Percentiles rank a stretch among this genome's conserved stretches.
These are phyloP conservation scores for Scomber japonicus DNA, from an alignment of 2,113 vertebrate genomes.

Conservation along the genomic window DNA sequence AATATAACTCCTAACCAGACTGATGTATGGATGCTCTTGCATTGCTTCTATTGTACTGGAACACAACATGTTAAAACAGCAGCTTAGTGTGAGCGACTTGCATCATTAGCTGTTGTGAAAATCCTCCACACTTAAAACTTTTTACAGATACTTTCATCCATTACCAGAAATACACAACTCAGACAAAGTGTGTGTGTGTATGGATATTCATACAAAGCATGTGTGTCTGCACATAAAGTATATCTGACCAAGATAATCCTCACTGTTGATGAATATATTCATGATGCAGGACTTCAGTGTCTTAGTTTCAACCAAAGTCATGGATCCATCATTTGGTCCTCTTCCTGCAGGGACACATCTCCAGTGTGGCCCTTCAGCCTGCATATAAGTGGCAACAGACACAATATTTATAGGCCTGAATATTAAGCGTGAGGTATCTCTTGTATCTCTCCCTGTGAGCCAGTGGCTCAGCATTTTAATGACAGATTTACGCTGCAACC, in stretches of 20 bases:
- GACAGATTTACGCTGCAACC: conserved; percentile 67
- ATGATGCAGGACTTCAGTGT: neutral
- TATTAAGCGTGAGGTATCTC: conserved; percentile 60
- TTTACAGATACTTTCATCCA: neutral
- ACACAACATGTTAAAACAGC: neutral
- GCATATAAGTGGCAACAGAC: conserved; percentile 27
- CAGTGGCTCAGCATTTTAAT: conserved; percentile 69
- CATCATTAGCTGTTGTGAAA: conserved; percentile 12
- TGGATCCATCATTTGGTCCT: conserved; percentile 3
- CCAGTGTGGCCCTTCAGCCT: conserved; percentile 12
- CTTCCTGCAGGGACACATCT: conserved; percentile 11
- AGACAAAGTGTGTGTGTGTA: neutral
- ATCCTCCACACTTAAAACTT: neutral
- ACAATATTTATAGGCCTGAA: conserved; percentile 60
- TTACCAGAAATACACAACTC: neutral
- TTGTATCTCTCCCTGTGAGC: conserved; percentile 29
- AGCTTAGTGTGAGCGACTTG: neutral
- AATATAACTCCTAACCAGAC: too few species aligned
- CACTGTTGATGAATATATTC: conserved; percentile 9
- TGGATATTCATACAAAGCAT: neutral
- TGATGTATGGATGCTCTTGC: too few species aligned
- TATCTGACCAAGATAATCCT: neutral
- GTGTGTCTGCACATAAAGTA: neutral
- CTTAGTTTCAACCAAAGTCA: conserved; percentile 8
- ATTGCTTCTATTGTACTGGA: neutral